Evolutionary conservation across 2,888 invertebrate species (phyloP).

Genomic region (Entomobrya proxima): DNA sequence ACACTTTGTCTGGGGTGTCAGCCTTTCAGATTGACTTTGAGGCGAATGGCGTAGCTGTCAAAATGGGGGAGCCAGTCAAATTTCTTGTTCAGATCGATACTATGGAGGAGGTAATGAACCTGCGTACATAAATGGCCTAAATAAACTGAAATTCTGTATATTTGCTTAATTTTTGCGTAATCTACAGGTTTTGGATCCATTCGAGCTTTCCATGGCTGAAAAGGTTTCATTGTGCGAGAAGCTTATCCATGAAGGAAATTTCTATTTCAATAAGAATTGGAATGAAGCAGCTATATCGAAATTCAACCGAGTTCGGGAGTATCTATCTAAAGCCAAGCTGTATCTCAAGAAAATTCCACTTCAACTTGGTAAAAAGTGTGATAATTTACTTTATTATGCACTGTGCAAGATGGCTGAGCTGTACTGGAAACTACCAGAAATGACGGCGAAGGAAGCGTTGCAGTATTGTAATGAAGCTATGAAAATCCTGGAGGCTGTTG

Average conservation of each 20-base stretch:
- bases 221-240: neutral
- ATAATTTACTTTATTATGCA: neutral
- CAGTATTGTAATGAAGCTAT: neutral
- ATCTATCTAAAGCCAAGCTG: conserved; percentile 4
- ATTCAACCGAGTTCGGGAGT: neutral
- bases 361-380: neutral
- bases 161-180: neutral
- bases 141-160: neutral
- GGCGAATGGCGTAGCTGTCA: neutral
- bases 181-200: conserved; percentile 33
- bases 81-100: conserved; percentile 6
- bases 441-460: neutral
- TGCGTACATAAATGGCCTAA: neutral
- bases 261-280: neutral
- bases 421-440: neutral
- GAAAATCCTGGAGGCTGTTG: neutral
- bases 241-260: neutral
- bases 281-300: conserved; percentile 22
- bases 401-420: neutral
- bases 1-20: neutral
- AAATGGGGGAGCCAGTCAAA: neutral
- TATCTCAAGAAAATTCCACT: neutral
- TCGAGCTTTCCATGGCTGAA: neutral
- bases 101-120: conserved; percentile 18
- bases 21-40: neutral